phyloP scores from a whole-genome alignment of 2,113 vertebrate species.

The Sander vitreus region DNA sequence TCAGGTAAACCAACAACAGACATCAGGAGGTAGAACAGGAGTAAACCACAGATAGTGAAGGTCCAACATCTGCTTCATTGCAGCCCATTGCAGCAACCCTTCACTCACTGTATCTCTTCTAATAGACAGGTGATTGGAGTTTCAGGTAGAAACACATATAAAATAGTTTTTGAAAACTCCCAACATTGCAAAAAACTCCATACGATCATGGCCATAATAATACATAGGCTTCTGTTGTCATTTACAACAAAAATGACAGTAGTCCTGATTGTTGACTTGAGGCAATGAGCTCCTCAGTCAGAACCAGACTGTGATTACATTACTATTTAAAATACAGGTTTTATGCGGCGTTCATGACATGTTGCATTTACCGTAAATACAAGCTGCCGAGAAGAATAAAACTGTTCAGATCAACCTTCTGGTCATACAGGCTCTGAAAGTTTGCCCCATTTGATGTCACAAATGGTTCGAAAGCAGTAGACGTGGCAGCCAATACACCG shows the following conservation, averaged over 20 bases:
- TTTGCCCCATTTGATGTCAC: constrained; percentile 11
- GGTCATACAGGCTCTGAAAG: neutral
- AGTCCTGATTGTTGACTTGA: constrained; percentile 25
- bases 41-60: constrained; percentile 42
- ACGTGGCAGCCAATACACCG: neutral
- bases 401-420: neutral
- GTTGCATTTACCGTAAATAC: constrained; percentile 25
- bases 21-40: constrained; percentile 72
- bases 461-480: constrained; percentile 1
- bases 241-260: constrained; percentile 46
- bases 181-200: constrained; percentile 28
- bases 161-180: constrained; percentile 25
- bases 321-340: constrained; percentile 35
- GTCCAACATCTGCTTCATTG: constrained; percentile 4
- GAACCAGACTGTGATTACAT: constrained; percentile 17
- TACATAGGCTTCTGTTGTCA: constrained; percentile 38
- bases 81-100: neutral
- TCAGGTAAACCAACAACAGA: constrained; percentile 32
- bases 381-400: constrained; percentile 56
- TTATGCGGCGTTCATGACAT: constrained; percentile 18
- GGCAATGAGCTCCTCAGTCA: constrained; percentile 43
- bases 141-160: constrained; percentile 51
- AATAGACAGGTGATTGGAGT: constrained; percentile 22
- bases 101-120: constrained; percentile 8
- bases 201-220: constrained; percentile 54